Percentiles rank a stretch among this genome's conserved stretches.
Conservation (phyloP, 2,113 vertebrate genomes). For the Pelodiscus sinensis region DNA sequence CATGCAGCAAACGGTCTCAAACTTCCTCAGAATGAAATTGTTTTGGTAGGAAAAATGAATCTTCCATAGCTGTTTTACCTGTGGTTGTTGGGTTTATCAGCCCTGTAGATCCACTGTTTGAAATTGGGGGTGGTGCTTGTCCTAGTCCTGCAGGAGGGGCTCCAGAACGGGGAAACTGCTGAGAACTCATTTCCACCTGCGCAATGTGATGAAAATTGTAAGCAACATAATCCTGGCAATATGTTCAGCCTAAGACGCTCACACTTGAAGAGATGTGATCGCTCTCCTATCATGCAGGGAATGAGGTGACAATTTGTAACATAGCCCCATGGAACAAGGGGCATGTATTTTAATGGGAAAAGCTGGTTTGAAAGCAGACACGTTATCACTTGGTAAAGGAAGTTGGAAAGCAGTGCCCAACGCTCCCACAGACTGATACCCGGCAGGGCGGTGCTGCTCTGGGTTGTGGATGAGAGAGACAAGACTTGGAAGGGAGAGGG, state of each 20-base stretch:
- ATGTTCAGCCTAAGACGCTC: neutral
- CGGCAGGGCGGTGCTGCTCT: too few relatives aligned
- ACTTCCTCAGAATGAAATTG: neutral
- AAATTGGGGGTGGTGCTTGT: constrained; percentile 77
- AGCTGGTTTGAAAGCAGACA: neutral
- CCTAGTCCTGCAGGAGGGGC: constrained; percentile 81
- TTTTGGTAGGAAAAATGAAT: neutral
- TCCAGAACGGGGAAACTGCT: constrained; percentile 90
- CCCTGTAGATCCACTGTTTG: constrained; percentile 77
- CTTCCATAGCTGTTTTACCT: constrained; percentile 73
- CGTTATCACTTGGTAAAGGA: neutral
- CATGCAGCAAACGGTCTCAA: neutral
- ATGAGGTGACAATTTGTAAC: neutral
- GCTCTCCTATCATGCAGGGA: neutral
- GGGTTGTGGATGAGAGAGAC: too few relatives aligned
- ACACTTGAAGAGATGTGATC: neutral
- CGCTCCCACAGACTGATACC: neutral
- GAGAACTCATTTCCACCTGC: constrained; percentile 90
- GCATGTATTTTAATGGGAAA: neutral
- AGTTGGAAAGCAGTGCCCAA: neutral
- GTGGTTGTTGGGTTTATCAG: constrained; percentile 80
- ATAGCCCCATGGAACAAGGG: neutral
- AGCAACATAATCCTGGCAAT: neutral
- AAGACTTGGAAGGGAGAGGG: too few relatives aligned
- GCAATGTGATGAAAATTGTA: neutral